These are phyloP conservation scores for Ellobius talpinus DNA, from an alignment of 2,113 vertebrate genomes.

Conservation along the genomic window DNA sequence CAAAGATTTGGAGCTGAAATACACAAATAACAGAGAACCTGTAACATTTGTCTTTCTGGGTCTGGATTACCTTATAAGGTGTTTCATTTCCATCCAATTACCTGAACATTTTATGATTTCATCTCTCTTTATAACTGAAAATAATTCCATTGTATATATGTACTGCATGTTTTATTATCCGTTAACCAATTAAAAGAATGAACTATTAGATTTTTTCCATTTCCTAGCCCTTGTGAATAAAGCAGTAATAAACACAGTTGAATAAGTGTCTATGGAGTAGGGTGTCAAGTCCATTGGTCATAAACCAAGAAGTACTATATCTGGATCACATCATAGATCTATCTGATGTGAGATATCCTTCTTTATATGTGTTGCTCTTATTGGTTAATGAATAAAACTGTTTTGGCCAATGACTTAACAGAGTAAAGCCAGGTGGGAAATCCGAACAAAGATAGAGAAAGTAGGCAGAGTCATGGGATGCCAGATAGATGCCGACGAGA, in stretches of 20 bases:
- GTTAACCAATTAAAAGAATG: neutral
- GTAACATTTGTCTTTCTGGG: neutral
- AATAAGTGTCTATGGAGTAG: neutral
- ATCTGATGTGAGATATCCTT: too few relatives aligned
- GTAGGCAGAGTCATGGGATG: too few relatives aligned
- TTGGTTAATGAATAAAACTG: too few relatives aligned
- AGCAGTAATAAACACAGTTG: neutral
- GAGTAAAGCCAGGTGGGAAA: too few relatives aligned
- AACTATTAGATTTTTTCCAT: neutral
- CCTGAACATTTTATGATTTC: neutral
- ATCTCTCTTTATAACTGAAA: neutral
- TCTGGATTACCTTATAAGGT: neutral
- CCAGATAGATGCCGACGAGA: too few relatives aligned
- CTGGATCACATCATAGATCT: neutral
- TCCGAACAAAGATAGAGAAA: too few relatives aligned
- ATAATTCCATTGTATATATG: neutral
- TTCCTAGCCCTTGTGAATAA: neutral
- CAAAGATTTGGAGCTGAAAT: neutral
- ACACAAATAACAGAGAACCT: neutral
- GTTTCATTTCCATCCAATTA: neutral
- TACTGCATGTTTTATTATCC: neutral
- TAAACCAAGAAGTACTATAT: neutral
- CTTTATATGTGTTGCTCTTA: too few relatives aligned
- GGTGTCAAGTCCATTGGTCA: neutral
- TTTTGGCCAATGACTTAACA: too few relatives aligned